These are phyloP conservation scores for Malaclemys terrapin DNA, from an alignment of 2,113 vertebrate genomes.

Conservation along the genomic window DNA sequence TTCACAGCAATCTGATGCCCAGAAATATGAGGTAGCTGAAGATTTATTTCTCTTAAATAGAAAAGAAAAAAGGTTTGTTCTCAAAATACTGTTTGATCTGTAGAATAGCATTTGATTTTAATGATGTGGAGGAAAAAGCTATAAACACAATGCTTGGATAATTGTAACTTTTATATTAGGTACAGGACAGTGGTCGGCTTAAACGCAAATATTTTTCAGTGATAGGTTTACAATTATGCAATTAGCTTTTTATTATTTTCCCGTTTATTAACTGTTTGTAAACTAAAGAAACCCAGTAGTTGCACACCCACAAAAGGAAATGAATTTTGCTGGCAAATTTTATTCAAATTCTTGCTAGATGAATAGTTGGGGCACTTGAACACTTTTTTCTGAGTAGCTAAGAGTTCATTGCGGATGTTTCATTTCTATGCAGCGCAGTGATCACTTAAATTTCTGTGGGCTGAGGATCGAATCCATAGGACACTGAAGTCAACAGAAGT, in stretches of 20 bases:
- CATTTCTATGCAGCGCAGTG: not conserved
- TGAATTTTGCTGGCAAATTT: conserved; percentile 6
- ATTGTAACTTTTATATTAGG: conserved; percentile 28
- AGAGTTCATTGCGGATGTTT: not conserved
- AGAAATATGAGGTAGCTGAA: not conserved
- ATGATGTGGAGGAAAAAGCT: not conserved
- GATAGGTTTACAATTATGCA: conserved; percentile 50
- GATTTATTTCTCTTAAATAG: conserved; percentile 11
- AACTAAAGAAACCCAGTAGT: not conserved
- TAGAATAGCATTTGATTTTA: not conserved
- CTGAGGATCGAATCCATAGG: not conserved
- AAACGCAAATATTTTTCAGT: conserved; percentile 40
- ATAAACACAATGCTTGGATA: not conserved
- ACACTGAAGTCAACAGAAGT: not conserved
- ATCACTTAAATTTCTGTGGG: not conserved
- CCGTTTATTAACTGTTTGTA: not conserved
- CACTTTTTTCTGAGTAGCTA: not conserved
- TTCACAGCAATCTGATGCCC: not conserved
- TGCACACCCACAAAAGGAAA: conserved; percentile 16
- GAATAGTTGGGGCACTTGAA: not conserved
- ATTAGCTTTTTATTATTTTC: conserved; percentile 34
- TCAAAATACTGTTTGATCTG: not conserved
- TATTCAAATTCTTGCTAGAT: not conserved
- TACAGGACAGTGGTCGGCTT: not conserved
- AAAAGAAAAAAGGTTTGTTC: not conserved